Conservation (phyloP, 2,797 vertebrate species). For the Crocidura indochinensis region DNA sequence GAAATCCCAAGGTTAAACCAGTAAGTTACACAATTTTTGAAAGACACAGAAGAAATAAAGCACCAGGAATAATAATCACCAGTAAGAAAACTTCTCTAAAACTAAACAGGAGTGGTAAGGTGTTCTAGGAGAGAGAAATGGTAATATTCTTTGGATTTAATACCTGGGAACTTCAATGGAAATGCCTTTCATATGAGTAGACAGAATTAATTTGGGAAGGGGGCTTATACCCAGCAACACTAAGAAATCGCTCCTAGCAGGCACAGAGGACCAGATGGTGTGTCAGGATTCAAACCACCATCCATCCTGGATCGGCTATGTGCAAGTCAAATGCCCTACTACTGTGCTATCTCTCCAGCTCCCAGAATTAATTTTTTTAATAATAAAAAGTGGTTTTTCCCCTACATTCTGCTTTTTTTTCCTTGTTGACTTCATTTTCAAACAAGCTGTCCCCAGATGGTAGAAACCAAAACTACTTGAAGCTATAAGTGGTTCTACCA, state of each 20-base stretch:
- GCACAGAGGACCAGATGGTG: no score
- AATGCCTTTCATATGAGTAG: not conserved
- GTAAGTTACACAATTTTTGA: not conserved
- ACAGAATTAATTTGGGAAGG: no score
- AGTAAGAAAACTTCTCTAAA: constrained; percentile 17
- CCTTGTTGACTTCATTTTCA: not conserved
- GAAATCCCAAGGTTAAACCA: not conserved
- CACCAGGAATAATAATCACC: not conserved
- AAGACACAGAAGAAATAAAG: not conserved
- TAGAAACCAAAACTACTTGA: not conserved
- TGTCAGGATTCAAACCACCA: no score
- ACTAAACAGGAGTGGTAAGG: not conserved
- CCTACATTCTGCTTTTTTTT: not conserved
- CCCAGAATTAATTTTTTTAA: no score
- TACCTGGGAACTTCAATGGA: not conserved
- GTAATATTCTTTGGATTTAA: not conserved
- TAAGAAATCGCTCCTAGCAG: no score
- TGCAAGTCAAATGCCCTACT: no score
- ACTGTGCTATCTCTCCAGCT: no score
- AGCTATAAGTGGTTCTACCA: not conserved
- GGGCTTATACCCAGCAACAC: no score
- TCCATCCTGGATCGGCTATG: no score
- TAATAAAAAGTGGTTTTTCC: not conserved
- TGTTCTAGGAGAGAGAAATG: not conserved
- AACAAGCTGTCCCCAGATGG: not conserved